These are phyloP conservation scores for Sebastes schlegelii DNA, from an alignment of 2,113 vertebrate species.

Conservation along the genomic window DNA sequence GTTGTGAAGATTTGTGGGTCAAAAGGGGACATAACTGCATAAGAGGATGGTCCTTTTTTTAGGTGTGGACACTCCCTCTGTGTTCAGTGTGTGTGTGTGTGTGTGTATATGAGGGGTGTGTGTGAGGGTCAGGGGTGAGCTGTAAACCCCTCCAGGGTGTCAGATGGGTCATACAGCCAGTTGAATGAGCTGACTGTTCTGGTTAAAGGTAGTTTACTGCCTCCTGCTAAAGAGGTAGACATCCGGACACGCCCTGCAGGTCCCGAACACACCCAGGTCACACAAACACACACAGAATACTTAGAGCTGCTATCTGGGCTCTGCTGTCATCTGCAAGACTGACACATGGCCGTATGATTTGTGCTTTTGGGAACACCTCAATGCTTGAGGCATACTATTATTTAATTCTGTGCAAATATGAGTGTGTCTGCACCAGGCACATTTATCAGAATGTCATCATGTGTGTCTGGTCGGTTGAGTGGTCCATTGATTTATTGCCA, in stretches of 20 bases:
- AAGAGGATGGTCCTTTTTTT: constrained; percentile 44
- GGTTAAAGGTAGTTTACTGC: constrained; percentile 68
- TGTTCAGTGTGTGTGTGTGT: constrained; percentile 31
- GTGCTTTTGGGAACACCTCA: constrained; percentile 37
- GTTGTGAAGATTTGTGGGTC: constrained; percentile 46
- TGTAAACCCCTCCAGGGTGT: constrained; percentile 62
- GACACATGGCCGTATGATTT: constrained; percentile 50
- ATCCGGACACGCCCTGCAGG: constrained; percentile 50
- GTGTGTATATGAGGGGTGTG: constrained; percentile 26
- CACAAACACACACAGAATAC: constrained; percentile 12
- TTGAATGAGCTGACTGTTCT: constrained; percentile 59
- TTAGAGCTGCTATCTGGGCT: constrained; percentile 11
- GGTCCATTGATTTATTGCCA: constrained; percentile 64
- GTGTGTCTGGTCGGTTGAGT: constrained; percentile 52
- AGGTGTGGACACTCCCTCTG: constrained; percentile 49
- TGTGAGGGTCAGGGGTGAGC: constrained; percentile 61
- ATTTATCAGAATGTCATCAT: constrained; percentile 33
- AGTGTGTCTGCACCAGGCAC: constrained; percentile 29
- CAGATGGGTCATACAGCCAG: constrained; percentile 57
- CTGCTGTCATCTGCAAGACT: constrained; percentile 25
- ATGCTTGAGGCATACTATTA: background rate
- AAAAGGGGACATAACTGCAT: constrained; percentile 55
- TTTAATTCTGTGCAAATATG: background rate
- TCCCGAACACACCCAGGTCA: constrained; percentile 61
- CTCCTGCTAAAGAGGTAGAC: constrained; percentile 53